Percentiles rank a stretch among this genome's conserved stretches.
These are phyloP conservation scores for Callipepla squamata DNA, from an alignment of 2,113 vertebrate species.

Conservation along the genomic window DNA sequence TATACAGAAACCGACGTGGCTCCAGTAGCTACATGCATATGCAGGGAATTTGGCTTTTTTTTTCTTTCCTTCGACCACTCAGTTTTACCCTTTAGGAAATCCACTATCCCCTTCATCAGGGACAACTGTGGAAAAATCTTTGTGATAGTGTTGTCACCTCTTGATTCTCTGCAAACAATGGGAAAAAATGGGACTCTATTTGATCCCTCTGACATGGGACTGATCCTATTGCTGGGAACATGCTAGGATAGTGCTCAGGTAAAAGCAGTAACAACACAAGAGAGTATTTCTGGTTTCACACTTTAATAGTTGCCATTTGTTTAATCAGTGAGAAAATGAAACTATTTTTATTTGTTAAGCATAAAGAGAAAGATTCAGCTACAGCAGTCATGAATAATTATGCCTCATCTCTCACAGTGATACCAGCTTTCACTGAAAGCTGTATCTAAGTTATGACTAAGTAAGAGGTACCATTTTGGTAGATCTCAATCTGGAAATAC, in stretches of 20 bases:
- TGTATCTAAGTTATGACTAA: conserved; percentile 56
- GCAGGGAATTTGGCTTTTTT: background rate
- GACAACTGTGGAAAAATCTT: background rate
- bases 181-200: background rate
- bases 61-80: background rate
- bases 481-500: conserved; percentile 67
- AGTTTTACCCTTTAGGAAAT: background rate
- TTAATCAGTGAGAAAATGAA: conserved; percentile 34
- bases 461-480: conserved; percentile 65
- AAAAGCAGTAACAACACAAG: background rate
- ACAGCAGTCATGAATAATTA: conserved; percentile 53
- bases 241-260: background rate
- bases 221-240: background rate
- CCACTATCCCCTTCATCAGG: background rate
- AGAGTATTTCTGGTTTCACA: background rate
- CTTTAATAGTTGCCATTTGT: conserved; percentile 34
- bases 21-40: background rate
- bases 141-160: rapidly evolving
- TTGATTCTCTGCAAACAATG: background rate
- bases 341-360: conserved; percentile 28
- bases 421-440: conserved; percentile 60
- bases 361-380: conserved; percentile 31
- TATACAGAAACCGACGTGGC: background rate
- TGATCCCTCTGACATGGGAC: background rate
- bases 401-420: conserved; percentile 5